Base-by-base conservation (phyloP, 2,888 invertebrate genomes). In the Chymomyza amoena region DNA sequence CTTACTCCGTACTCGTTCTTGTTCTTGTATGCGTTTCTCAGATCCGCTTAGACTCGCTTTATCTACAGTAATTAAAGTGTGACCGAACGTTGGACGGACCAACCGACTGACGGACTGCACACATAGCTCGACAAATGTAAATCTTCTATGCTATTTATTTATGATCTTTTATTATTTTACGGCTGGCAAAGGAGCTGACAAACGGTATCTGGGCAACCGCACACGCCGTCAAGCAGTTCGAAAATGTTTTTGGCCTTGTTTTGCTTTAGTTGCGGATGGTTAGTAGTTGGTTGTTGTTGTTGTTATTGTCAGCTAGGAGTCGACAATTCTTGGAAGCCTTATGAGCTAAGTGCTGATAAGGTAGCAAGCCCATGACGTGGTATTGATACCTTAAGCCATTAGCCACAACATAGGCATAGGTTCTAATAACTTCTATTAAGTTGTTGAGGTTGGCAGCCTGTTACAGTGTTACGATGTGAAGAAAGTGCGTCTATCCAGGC, bases 1-100 rank as follows among this genome's bases (percentile, higher is more conserved):
- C 36, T 32, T 50, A 28, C 50, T 56, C 13, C 36, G 51, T 50
- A 28, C 50, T 56, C 13, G 16, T 28, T 62, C 62, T 20, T 72
- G 20, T 20, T 20, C n/a, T n/a, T 3, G 74, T 86, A 63, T 78
- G 69, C 76, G 69, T 81, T 85, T 85, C 82, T 72, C 75, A 78
- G 84, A 80, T 87, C 70, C 71, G 82, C 69, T 78, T 67, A 78
- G 83, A 64, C 75, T 74, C 70, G 82, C 84, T 81, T 84, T 83
- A 83, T 83, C 87, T 87, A 66, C 68, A 80, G 82, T 84, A 83
- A 83, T 87, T 83, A 87, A 83, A 83, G 87, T 83, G 83, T 83
- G 83, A 83, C 83, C 80, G 82, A 79, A 70, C 71, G 64, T 60
- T 63, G 28, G 63, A 54, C 57, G 16, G 59, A 18, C 54, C 18